Evolutionary conservation across 2,888 invertebrate genomes (phyloP).

Genomic region (Ectobius pallidus): DNA sequence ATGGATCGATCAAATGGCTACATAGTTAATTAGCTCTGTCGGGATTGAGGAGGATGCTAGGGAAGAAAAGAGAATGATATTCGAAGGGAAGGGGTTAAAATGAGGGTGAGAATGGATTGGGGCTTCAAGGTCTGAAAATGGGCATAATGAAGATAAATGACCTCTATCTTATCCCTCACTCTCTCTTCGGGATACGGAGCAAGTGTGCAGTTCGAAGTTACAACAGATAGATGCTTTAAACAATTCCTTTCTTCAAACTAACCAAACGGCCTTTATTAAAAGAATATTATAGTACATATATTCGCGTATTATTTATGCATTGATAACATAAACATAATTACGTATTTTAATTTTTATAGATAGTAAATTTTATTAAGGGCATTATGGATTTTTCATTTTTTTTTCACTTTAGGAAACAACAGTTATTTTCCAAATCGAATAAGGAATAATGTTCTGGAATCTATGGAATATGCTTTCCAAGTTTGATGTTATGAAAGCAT

Average conservation of each 20-base stretch:
- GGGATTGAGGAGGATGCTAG: background rate
- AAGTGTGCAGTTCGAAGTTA: slow-evolving; percentile 20
- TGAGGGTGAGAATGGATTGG: slow-evolving; percentile 24
- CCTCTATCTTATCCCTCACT: slow-evolving; percentile 6
- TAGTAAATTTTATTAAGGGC: no score
- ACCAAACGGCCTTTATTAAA: no score
- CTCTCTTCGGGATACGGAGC: background rate
- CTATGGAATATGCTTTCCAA: no score
- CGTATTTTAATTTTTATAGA: no score
- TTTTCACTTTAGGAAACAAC: no score
- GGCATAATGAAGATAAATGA: slow-evolving; percentile 26
- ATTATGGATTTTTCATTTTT: no score
- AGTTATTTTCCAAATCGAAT: no score
- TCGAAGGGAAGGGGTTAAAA: slow-evolving; percentile 4
- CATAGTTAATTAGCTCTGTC: background rate
- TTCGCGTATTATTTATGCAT: no score
- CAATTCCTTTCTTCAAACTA: background rate
- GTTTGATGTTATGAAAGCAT: no score
- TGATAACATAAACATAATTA: no score
- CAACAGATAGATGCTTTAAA: background rate
- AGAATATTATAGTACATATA: no score
- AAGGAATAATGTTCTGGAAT: no score
- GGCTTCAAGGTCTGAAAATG: slow-evolving; percentile 19
- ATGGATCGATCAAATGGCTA: background rate
- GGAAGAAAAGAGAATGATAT: slow-evolving; percentile 7